phyloP scores from a whole-genome alignment of 2,888 invertebrate species.

The Trissolcus japonicus region DNA sequence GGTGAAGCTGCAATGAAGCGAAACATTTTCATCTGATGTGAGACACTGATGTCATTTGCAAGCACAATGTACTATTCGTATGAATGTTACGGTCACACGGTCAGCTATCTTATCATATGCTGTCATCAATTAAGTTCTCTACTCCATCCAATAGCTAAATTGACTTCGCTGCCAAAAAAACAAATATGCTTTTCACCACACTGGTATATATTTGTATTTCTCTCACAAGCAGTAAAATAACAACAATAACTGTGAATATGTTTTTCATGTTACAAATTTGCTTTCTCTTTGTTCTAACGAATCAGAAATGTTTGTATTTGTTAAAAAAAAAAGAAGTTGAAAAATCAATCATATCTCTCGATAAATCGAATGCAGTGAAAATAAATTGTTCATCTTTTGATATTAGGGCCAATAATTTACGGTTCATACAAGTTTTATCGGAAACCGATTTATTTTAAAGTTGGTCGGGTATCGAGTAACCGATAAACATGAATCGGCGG shows the following conservation, averaged over 20 bases:
- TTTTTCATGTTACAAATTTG: neutral
- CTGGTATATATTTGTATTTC: neutral
- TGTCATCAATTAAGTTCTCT: constrained; percentile 65
- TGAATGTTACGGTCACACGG: constrained; percentile 67
- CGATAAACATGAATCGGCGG: constrained; percentile 52
- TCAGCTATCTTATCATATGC: constrained; percentile 68
- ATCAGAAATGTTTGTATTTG: neutral
- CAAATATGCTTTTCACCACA: neutral
- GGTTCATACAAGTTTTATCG: constrained; percentile 54
- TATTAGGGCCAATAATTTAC: constrained; percentile 54
- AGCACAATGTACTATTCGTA: constrained; percentile 70
- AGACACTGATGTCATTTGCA: constrained; percentile 59
- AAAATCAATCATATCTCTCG: constrained; percentile 30
- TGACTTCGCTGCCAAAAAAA: too few species aligned
- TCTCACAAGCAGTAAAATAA: too few species aligned
- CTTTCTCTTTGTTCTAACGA: neutral
- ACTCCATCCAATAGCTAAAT: neutral
- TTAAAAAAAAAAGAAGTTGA: neutral
- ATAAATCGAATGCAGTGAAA: constrained; percentile 42
- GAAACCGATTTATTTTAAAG: constrained; percentile 55
- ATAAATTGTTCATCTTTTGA: constrained; percentile 44
- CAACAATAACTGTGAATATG: too few species aligned
- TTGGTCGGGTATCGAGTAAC: constrained; percentile 47
- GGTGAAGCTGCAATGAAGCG: constrained; percentile 36
- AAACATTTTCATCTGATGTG: constrained; percentile 65